Evolutionary conservation across 2,113 vertebrate genomes (phyloP).

Genomic region (Cnemophilus loriae): DNA sequence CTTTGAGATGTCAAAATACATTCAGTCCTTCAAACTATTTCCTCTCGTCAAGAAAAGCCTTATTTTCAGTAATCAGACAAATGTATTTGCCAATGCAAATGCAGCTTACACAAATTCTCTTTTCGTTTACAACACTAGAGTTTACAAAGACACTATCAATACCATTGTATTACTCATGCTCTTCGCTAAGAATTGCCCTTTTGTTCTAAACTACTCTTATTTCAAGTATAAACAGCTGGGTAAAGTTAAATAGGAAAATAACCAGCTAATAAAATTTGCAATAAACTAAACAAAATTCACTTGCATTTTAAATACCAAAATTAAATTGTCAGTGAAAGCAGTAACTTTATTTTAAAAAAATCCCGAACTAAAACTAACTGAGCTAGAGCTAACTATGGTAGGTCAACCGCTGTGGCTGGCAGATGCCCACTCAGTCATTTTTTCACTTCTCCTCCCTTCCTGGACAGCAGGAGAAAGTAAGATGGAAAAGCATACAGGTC

Average conservation of each 20-base stretch:
- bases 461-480: background rate
- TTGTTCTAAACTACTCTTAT: background rate
- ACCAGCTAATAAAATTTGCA: background rate
- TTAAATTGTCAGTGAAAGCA: background rate
- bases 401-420: background rate
- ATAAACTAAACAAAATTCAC: background rate
- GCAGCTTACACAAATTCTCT: constrained; percentile 11
- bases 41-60: constrained; percentile 20
- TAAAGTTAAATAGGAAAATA: background rate
- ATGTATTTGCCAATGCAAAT: constrained; percentile 30
- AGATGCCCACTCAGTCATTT: background rate
- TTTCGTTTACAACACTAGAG: background rate
- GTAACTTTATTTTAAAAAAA: background rate
- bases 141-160: background rate
- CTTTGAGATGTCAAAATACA: constrained; percentile 53
- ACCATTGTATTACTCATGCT: background rate
- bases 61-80: constrained; percentile 26
- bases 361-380: background rate
- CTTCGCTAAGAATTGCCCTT: background rate
- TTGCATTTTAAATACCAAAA: background rate
- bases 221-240: background rate
- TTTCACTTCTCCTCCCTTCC: background rate
- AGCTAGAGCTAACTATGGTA: background rate
- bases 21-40: constrained; percentile 48
- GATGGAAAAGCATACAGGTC: background rate